These are phyloP conservation scores for Sinhomidia bicolor DNA, from an alignment of 2,888 invertebrate genomes.

Conservation along the genomic window DNA sequence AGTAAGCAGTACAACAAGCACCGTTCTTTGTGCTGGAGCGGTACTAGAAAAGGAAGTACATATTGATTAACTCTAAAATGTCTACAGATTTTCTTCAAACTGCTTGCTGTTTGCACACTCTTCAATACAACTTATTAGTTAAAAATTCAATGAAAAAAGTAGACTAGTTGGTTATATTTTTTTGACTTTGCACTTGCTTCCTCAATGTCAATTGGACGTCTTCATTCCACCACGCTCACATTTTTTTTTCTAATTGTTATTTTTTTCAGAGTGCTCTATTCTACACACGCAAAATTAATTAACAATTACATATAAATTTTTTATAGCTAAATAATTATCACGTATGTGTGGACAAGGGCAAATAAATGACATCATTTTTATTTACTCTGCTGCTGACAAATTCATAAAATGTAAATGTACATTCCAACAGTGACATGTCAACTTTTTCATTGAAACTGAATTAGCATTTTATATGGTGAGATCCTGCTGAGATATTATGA, in stretches of 20 bases:
- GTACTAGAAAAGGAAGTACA: no score
- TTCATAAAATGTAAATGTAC: background rate
- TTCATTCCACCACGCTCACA: background rate
- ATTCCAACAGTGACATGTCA: background rate
- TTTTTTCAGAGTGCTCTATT: background rate
- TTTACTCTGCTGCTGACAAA: background rate
- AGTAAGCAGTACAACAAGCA: no score
- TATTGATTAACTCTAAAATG: no score
- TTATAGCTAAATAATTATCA: background rate
- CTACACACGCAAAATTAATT: background rate
- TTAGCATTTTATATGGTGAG: background rate
- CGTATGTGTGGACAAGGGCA: background rate
- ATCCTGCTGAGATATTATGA: background rate
- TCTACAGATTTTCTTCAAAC: no score
- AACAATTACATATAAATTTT: conserved; percentile 25
- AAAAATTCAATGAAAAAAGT: background rate
- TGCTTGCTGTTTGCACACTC: background rate
- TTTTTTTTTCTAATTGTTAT: conserved; percentile 3
- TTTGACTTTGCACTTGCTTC: background rate
- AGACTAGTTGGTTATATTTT: background rate
- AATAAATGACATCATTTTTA: background rate
- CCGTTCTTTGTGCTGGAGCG: no score
- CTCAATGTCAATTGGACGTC: conserved; percentile 22
- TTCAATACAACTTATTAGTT: background rate
- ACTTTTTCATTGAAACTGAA: background rate